Conservation (phyloP, 2,113 vertebrate genomes). For the Ondatra zibethicus region DNA sequence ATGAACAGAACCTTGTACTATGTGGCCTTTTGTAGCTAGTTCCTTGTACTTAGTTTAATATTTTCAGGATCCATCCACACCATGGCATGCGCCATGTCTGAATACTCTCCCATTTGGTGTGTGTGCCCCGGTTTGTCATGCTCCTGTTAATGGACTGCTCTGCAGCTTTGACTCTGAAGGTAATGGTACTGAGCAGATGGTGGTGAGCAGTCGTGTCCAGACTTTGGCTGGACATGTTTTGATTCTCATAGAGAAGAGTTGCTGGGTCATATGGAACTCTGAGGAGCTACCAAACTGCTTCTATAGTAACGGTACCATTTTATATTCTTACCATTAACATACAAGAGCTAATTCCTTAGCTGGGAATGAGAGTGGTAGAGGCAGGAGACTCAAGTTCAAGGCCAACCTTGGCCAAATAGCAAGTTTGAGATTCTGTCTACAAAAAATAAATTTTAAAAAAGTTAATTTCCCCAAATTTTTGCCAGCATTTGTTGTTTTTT, state of each 20-base stretch:
- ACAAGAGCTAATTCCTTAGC: neutral
- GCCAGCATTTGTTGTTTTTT: neutral
- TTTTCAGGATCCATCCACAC: neutral
- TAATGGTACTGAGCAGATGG: neutral
- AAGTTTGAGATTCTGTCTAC: neutral
- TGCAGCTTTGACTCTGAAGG: neutral
- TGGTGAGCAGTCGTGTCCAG: neutral
- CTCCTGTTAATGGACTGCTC: neutral
- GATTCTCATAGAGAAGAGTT: slow-evolving; percentile 12
- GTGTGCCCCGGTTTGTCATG: neutral
- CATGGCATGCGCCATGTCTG: neutral
- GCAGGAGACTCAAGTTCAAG: neutral
- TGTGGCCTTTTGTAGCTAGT: neutral
- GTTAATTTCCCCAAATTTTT: neutral
- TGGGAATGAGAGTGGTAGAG: neutral
- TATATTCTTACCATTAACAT: neutral
- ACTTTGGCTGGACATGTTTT: neutral
- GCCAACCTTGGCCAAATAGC: neutral
- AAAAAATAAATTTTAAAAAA: neutral
- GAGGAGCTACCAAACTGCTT: neutral
- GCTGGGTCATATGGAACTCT: neutral
- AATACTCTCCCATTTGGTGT: neutral
- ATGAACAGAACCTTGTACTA: neutral
- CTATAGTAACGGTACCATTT: neutral
- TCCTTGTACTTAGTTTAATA: neutral